A percentile compares a stretch with the other conserved stretches of the same genome.
Evolutionary conservation across 2,113 vertebrate genomes (phyloP).

Genomic region (Brachypodius melanocephalos): DNA sequence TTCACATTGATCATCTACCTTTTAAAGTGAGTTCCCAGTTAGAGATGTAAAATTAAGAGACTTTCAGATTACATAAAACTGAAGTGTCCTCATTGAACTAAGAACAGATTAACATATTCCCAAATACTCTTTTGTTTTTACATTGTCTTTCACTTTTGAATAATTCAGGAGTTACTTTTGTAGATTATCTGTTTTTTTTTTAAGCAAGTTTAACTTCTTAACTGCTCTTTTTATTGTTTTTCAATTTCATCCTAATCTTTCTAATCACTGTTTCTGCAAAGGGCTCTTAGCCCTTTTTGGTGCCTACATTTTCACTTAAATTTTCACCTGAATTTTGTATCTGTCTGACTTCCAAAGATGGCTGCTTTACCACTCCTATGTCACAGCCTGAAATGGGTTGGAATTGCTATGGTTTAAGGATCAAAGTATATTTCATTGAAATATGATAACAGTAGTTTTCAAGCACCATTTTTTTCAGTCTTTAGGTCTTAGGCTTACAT

Average conservation of each 20-base stretch:
- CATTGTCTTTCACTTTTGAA: neutral
- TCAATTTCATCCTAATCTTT: neutral
- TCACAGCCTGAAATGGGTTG: neutral
- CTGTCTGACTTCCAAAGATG: neutral
- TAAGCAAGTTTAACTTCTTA: neutral
- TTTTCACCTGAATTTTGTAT: neutral
- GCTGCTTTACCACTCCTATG: neutral
- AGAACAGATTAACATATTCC: neutral
- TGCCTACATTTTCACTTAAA: neutral
- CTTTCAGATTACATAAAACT: neutral
- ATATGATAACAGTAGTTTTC: neutral
- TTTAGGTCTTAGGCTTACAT: neutral
- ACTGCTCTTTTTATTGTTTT: neutral
- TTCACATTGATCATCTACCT: constrained; percentile 1
- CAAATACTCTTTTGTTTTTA: neutral
- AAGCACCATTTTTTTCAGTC: neutral
- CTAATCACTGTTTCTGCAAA: neutral
- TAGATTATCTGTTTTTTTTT: neutral
- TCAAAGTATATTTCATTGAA: neutral
- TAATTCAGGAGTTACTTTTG: neutral
- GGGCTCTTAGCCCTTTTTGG: neutral
- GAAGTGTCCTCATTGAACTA: neutral
- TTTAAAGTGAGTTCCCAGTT: neutral
- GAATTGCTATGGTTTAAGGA: neutral
- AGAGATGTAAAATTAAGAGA: neutral